Conservation (phyloP, 2,113 vertebrate genomes). For the Euleptes europaea region DNA sequence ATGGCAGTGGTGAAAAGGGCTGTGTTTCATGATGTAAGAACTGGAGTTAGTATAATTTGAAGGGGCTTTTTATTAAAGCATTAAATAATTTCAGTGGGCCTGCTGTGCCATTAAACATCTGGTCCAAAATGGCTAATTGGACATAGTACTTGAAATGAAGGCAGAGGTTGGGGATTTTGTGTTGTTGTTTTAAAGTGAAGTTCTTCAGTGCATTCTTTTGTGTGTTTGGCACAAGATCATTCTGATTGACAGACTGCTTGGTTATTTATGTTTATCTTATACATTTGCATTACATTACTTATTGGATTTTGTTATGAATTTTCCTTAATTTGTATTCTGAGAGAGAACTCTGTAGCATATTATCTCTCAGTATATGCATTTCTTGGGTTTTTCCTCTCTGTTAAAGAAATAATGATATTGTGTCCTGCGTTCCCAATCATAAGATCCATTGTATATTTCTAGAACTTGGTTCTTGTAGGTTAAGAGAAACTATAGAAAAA, state of each 20-base stretch:
- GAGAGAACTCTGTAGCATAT: conserved; percentile 32
- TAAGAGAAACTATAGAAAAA: conserved; percentile 38
- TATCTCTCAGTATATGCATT: background rate
- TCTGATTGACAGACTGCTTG: background rate
- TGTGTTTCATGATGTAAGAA: background rate
- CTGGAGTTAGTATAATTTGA: background rate
- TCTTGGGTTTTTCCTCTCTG: conserved; percentile 44
- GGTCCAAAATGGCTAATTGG: background rate
- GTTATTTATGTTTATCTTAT: conserved; percentile 40
- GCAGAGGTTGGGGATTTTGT: too few relatives aligned
- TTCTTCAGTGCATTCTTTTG: background rate
- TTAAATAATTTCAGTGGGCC: background rate
- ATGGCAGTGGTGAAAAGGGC: too few relatives aligned
- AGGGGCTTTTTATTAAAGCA: background rate
- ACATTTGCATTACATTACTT: conserved; percentile 36
- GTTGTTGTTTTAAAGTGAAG: background rate
- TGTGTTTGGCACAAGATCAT: background rate
- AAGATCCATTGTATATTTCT: conserved; percentile 47
- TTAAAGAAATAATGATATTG: conserved; percentile 48
- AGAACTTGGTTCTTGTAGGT: background rate
- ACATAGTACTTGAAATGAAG: background rate
- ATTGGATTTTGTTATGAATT: conserved; percentile 37
- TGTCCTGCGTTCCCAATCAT: conserved; percentile 30
- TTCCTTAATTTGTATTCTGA: conserved; percentile 46
- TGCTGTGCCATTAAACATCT: background rate